Evolutionary conservation across 1,140 invertebrate species (phyloP), one percentile per base, ranked within the genome.

Genomic region (Eueides isabella): DNA sequence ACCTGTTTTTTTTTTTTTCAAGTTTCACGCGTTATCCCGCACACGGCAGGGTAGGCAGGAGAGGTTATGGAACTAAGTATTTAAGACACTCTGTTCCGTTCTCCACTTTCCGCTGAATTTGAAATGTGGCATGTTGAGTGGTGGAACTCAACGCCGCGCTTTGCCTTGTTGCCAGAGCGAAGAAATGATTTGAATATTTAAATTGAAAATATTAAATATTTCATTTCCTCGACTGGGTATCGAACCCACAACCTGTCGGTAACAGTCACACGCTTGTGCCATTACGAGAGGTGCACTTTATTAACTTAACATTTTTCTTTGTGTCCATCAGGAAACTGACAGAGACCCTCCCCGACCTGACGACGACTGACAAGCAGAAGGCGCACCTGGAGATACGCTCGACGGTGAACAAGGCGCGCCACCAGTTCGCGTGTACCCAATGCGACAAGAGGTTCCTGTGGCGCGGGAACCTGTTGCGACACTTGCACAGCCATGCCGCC

Each of bases 401-500:
- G 12, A 28, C 61, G 2, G 69, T 74, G 2, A 78, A 63, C 35
- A 74, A 44, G 12, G 74, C 66, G 14, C 77, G 67, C 11, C 74
- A 14, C 55, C 76, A 70, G 70, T 88, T 68, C 71, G 48, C 80
- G 0, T 92, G 89, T 30, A 67, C 78, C 0, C 87, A 88, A 55
- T 92, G 90, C 71, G 90, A 83, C 30, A 80, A 77, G 62, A 61
- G 63, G 23, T 91, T 89, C 75, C 88, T 88, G 55, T 92, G 88
- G 87, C 33, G 85, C 5, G 90, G 90, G 2, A 90, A 92, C 74
- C 67, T 92, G 11, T 33, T 82, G 41, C 48, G 90, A 0, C 90
- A 92, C 63, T 44, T 90, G 28, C 72, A 84, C 6, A 92, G 83
- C 28, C 90, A 92, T 61, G 75, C 63, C 0, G 88, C 85, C 12